Conservation (phyloP, 2,797 vertebrate genomes). For the Myripristis jacobus region DNA sequence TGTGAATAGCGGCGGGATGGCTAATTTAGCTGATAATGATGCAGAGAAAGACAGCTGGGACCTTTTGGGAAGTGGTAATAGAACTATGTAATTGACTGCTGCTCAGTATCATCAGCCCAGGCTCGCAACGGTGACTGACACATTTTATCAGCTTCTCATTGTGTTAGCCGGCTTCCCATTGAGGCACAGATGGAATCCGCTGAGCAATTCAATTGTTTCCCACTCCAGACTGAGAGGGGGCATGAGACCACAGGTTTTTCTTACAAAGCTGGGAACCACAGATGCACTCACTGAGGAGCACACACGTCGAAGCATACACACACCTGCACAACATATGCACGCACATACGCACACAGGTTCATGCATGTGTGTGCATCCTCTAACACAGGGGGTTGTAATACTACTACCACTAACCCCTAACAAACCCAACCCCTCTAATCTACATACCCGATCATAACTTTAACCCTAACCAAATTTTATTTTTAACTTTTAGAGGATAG, state of each 20-base stretch:
- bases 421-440: too few species aligned
- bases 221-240: slow-evolving; percentile 46
- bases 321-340: neutral
- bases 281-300: slow-evolving; percentile 45
- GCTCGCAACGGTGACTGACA: slow-evolving; percentile 73
- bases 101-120: slow-evolving; percentile 61
- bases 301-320: neutral
- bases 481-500: too few species aligned
- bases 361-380: neutral
- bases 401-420: too few species aligned
- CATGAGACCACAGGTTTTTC: slow-evolving; percentile 41
- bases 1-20: slow-evolving; percentile 59
- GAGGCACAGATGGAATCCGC: slow-evolving; percentile 78
- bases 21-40: slow-evolving; percentile 82
- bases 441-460: too few species aligned
- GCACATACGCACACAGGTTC: neutral
- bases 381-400: neutral
- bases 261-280: slow-evolving; percentile 63
- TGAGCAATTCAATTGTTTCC: slow-evolving; percentile 74
- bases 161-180: slow-evolving; percentile 57
- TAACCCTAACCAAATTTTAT: too few species aligned
- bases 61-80: slow-evolving; percentile 78
- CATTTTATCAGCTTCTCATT: slow-evolving; percentile 79
- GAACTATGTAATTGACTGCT: slow-evolving; percentile 79
- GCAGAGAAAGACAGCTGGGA: slow-evolving; percentile 80